These are phyloP conservation scores for Nannoperca obscura DNA, from an alignment of 2,797 vertebrate genomes.

Conservation along the genomic window DNA sequence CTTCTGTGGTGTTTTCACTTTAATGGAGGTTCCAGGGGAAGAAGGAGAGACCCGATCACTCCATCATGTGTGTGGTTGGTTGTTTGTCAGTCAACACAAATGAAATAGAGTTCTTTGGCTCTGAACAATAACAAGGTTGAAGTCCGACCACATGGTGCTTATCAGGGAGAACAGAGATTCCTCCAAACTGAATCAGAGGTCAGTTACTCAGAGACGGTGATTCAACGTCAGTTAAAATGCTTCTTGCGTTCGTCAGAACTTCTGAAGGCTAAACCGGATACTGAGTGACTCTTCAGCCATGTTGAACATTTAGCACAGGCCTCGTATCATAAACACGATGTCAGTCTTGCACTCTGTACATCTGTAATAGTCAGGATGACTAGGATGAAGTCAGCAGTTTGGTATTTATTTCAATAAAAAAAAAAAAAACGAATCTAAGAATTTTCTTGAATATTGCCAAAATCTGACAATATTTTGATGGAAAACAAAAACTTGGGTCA, in stretches of 20 bases:
- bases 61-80: not conserved
- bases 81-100: not conserved
- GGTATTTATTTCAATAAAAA: too few species aligned
- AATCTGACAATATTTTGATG: too few species aligned
- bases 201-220: constrained; percentile 53
- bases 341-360: too few species aligned
- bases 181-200: constrained; percentile 82
- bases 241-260: constrained; percentile 61
- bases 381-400: too few species aligned
- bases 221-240: constrained; percentile 71
- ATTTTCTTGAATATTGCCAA: too few species aligned
- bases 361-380: too few species aligned
- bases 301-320: not conserved
- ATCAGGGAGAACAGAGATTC: constrained; percentile 82
- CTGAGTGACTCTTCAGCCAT: not conserved
- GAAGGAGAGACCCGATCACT: not conserved
- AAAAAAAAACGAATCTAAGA: too few species aligned
- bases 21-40: constrained; percentile 18
- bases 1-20: constrained; percentile 33
- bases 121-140: not conserved
- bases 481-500: too few species aligned
- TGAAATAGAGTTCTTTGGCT: constrained; percentile 1
- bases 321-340: too few species aligned
- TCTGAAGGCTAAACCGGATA: constrained; percentile 49
- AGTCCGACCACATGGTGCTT: constrained; percentile 75